Base-by-base conservation (phyloP, 2,888 invertebrate species). In the Melangyna quadrimaculata region DNA sequence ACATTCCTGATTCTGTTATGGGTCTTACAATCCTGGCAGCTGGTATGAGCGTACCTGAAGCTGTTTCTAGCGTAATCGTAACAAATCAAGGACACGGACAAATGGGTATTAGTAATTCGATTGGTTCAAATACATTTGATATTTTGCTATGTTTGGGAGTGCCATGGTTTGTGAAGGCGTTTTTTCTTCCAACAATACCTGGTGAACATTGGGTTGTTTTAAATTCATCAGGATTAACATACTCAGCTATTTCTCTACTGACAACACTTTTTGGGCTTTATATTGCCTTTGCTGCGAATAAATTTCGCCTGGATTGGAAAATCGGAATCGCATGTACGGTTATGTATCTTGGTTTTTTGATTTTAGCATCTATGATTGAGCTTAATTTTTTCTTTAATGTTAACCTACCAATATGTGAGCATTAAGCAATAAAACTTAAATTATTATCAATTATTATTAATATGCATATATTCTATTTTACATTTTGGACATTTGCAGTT, bases 1-100 rank as follows among this genome's bases (percentile, higher is more conserved):
- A 95, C 92, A 97, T 98, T 90, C 98, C 98, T 0, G 98, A 98
- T 91, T 97, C 97, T 0, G 97, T 98, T 1, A 98, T 98, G 93
- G 97, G 97, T 0, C 93, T 97, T 70, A 97, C 97, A 6, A 95
- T 97, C 88, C 93, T 97, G 24, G 97, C 97, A 0, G 96, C 96
- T 2, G 97, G 97, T 53, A 97, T 96, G 88, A 96, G 96, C 89
- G 94, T 97, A 0, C 97, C 97, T 0, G 97, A 97, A 93, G 97
- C 96, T 0, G 96, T 97, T 1, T 96, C 97, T 40, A 96, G 96
- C 90, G 94, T 97, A 6, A 94, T 97, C 55, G 97, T 97, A 0
- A 95, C 97, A 6, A 95, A 95, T 89, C 96, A 96, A 94, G 97
- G 96, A 94, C 93, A 90, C 72, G 87, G 88, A 7, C 73, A 61